phyloP scores from a whole-genome alignment of 1,140 invertebrate species.

The Sycophila sp. region DNA sequence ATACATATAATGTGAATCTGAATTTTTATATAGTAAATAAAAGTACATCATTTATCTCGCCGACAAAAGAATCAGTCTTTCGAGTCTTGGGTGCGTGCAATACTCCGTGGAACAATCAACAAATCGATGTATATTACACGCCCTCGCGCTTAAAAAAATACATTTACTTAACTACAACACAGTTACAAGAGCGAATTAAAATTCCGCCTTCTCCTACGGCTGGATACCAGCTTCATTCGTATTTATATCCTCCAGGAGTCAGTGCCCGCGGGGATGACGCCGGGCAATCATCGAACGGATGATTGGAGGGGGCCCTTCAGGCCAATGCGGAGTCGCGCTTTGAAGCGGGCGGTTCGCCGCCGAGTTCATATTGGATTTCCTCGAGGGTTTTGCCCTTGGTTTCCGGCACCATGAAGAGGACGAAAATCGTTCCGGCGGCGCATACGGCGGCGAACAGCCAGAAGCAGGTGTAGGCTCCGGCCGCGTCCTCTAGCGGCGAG shows the following conservation, averaged over 20 bases:
- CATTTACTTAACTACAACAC: neutral
- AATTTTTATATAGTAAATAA: too few species aligned
- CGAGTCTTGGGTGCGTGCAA: constrained; percentile 22
- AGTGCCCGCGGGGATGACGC: too few species aligned
- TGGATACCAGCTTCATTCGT: constrained; percentile 36
- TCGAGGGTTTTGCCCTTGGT: constrained; percentile 90
- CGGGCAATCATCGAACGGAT: too few species aligned
- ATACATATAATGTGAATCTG: neutral
- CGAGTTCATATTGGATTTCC: constrained; percentile 78
- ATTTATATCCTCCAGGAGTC: too few species aligned
- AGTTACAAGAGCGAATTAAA: constrained; percentile 4
- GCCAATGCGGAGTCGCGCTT: neutral
- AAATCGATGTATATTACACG: constrained; percentile 12
- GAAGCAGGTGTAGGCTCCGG: constrained; percentile 76
- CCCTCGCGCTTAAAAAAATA: neutral
- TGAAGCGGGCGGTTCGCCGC: constrained; percentile 37
- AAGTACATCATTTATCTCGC: constrained; percentile 16
- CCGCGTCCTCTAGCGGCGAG: constrained; percentile 66
- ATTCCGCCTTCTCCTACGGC: neutral
- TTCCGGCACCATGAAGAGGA: constrained; percentile 85
- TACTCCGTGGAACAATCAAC: constrained; percentile 7
- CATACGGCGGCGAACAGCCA: constrained; percentile 83
- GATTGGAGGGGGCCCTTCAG: too few species aligned
- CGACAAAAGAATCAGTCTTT: constrained; percentile 44
- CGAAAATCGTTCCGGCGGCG: constrained; percentile 76